A percentile compares a stretch with the other conserved stretches of the same genome.
Conservation (phyloP, 1,140 invertebrate genomes). For the Chymomyza costata region DNA sequence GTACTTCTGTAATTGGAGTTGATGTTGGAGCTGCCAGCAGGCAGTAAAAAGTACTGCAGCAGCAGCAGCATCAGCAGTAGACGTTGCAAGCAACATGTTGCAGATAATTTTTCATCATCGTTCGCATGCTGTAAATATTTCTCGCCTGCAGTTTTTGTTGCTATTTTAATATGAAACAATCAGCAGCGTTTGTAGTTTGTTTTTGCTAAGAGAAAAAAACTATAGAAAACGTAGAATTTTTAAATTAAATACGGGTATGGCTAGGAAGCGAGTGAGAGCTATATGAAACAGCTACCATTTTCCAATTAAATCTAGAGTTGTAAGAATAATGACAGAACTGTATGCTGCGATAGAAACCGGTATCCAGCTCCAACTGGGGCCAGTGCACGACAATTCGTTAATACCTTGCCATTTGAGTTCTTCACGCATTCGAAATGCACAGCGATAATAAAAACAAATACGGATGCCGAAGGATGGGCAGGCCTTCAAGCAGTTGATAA, state of each 20-base stretch:
- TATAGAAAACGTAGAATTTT: conserved; percentile 51
- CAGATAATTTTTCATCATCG: conserved; percentile 71
- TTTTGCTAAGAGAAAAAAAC: conserved; percentile 41
- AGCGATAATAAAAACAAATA: background rate
- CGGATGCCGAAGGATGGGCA: too few relatives aligned
- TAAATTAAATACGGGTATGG: conserved; percentile 64
- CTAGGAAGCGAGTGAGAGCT: conserved; percentile 12
- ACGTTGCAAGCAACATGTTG: conserved; percentile 67
- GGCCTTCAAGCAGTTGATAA: conserved; percentile 54
- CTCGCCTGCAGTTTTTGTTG: too few relatives aligned
- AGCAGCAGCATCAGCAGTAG: conserved; percentile 8
- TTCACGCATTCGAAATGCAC: conserved; percentile 55
- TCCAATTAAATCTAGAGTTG: conserved; percentile 61
- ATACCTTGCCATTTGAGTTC: conserved; percentile 69
- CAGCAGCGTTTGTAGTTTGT: conserved; percentile 63
- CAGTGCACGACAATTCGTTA: conserved; percentile 66
- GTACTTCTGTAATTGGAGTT: conserved; percentile 71
- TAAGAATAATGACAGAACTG: conserved; percentile 25
- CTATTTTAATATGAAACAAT: conserved; percentile 70
- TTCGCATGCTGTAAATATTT: conserved; percentile 58
- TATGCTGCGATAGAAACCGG: background rate
- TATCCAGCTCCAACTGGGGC: conserved; percentile 1
- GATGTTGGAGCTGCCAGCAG: conserved; percentile 66
- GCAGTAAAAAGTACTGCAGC: conserved; percentile 32
- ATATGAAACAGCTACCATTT: conserved; percentile 39